Evolutionary conservation across 2,888 invertebrate genomes (phyloP), one percentile per base, ranked within the genome.

Genomic region (Dastarcus helophoroides): DNA sequence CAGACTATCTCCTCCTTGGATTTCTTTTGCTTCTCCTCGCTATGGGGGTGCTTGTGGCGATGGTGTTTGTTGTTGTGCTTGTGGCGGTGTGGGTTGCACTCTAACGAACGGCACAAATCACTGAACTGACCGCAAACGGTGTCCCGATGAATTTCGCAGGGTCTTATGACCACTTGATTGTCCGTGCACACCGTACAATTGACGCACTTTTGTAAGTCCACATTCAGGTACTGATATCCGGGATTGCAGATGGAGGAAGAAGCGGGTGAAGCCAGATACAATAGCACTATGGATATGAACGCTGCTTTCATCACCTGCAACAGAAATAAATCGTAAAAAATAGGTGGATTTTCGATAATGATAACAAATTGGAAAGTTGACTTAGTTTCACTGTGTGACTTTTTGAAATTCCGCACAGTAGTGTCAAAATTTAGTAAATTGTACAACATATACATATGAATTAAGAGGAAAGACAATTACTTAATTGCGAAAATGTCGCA

Each of bases 121-220:
- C 71, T 68, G 11, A 33, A 24, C 3, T 23, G 79, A 22, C 77
- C 79, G 60, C 84, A 84, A 43, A 76, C 65, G 22, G 83, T 79
- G 60, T 84, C 80, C 38, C 75, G 68, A 63, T 83, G 78, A 36
- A 76, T 62, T 48, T 79, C 78, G 61, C 83, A 84, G 32, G 83
- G 82, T 31, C 74, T 68, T 38, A 76, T 57, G 22, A 81, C 79
- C 37, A 79, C 73, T 33, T 56, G 59, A 32, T 67, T 68, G 35
- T 58, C 55, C 45, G 74, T 73, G 62, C 83, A 83, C 51, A 66
- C 66, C 32, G 79, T 76, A 65, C 84, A 84, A 36, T 76, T 73
- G 47, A 70, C 62, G 61, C 83, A 84, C 45, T 61, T 60, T 54
- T 72, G 72, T 41, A 65, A 65, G 44, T 70, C 65, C 40, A 71